Evolutionary conservation across 2,113 vertebrate species (phyloP), one percentile per base, ranked within the genome.

Genomic region (Nannospalax galili): DNA sequence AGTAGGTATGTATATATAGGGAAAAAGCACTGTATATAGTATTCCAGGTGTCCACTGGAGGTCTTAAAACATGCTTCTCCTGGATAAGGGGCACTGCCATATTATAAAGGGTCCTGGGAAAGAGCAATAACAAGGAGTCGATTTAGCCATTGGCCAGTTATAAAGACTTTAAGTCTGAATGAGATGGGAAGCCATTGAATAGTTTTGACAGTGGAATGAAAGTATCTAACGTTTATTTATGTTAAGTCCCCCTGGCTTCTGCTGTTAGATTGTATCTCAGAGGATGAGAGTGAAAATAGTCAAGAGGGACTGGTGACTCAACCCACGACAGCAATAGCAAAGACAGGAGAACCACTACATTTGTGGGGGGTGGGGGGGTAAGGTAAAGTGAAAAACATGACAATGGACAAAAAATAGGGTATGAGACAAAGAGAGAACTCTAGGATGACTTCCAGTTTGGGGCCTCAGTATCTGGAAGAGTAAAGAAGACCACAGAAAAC

Each of bases 351-450:
- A 35, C 22, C 6, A 32, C 35, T 56, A 79, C 32, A 70, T n/a
- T n/a, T n/a, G 32, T 74, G 26, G 62, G 48, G 48, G 12, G 22
- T 40, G 85, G 77, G 56, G 6, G 48, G 6, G 48, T 52, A 81
- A 84, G 35, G 52, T 64, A 70, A 90, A 95, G 20, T 42, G 37
- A 56, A 92, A 35, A 37, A 7, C 56, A 37, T 56, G 56, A 7
- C 74, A 64, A 35, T 78, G 28, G 26, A 45, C 56, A 15, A 22
- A 35, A 79, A 17, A 32, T 8, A 58, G 26, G 15, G 22, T 37
- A 10, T 88, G 48, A 93, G 42, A 82, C 17, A 89, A 90, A 91
- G n/a, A 88, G 19, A 80, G n/a, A 82, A 85, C 7, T 90, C 26
- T 62, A 45, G 9, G 48, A 5, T 84, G 58, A 60, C 42, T 35